Evolutionary conservation across 2,888 invertebrate genomes (phyloP).

Genomic region (Polydesmus complanatus): DNA sequence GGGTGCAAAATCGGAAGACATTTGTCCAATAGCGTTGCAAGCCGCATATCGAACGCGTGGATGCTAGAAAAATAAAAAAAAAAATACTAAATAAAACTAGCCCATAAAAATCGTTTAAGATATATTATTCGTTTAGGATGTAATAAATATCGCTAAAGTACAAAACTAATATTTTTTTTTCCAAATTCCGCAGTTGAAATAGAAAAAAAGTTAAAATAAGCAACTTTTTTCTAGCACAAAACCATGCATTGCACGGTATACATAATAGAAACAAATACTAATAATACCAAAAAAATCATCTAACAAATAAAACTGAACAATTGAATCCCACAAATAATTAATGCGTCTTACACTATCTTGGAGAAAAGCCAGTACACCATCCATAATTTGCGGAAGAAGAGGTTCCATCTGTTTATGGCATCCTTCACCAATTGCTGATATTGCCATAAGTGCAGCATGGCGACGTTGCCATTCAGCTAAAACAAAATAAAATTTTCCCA

Average conservation of each 20-base stretch:
- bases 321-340: not conserved
- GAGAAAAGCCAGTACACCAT: constrained; percentile 72
- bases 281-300: not conserved
- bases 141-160: too few species aligned
- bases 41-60: constrained; percentile 90
- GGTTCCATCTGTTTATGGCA: constrained; percentile 97
- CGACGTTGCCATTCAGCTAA: constrained; percentile 40
- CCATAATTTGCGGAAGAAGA: constrained; percentile 82
- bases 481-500: constrained; percentile 10
- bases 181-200: too few species aligned
- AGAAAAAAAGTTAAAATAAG: too few species aligned
- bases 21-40: constrained; percentile 96
- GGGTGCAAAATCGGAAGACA: constrained; percentile 97
- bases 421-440: constrained; percentile 95
- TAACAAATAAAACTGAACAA: not conserved
- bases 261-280: too few species aligned
- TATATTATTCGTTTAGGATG: too few species aligned
- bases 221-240: too few species aligned
- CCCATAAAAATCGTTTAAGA: too few species aligned
- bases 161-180: too few species aligned
- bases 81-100: constrained; percentile 1
- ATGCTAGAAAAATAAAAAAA: constrained; percentile 43
- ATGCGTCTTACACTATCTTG: constrained; percentile 55
- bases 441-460: constrained; percentile 97
- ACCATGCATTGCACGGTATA: too few species aligned